Evolutionary conservation across 2,888 invertebrate species (phyloP).

Genomic region (Sminthurides aquaticus): DNA sequence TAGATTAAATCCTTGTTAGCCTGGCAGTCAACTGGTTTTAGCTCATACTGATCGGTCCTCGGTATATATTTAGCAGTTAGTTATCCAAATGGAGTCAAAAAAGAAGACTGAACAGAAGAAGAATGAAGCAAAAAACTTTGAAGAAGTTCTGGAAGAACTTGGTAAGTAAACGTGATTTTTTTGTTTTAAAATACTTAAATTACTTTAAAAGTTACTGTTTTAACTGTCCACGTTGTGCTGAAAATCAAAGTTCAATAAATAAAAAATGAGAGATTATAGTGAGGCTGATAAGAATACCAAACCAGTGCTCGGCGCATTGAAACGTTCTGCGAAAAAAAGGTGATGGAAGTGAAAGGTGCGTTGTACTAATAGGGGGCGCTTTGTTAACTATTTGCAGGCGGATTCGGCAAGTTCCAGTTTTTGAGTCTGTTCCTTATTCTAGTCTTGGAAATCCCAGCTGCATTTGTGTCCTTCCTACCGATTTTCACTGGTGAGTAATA

Average conservation of each 20-base stretch:
- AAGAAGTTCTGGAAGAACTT: conserved; percentile 1
- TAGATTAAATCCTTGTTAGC: no score
- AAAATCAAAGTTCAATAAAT: no score
- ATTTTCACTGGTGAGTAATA: conserved; percentile 18
- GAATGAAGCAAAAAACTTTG: not conserved
- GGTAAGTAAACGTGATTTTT: not conserved
- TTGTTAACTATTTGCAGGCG: conserved; percentile 14
- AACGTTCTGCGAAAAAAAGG: not conserved
- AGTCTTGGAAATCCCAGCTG: conserved; percentile 20
- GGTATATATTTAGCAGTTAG: no score
- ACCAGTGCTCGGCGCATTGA: not conserved
- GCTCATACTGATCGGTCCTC: no score
- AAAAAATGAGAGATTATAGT: no score
- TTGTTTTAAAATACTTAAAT: no score
- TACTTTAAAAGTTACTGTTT: no score
- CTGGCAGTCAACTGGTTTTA: no score
- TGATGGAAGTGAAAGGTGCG: not conserved
- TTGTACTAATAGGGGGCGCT: no score
- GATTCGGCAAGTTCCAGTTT: conserved; percentile 20
- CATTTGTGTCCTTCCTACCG: conserved; percentile 16
- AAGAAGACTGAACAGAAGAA: not conserved
- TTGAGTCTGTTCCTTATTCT: conserved; percentile 16
- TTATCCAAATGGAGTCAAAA: no score
- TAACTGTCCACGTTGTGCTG: no score
- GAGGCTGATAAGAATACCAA: not conserved